Percentiles rank a stretch among this genome's conserved stretches.
phyloP scores from a whole-genome alignment of 2,797 vertebrate genomes.

The Sebastes taczanowskii region DNA sequence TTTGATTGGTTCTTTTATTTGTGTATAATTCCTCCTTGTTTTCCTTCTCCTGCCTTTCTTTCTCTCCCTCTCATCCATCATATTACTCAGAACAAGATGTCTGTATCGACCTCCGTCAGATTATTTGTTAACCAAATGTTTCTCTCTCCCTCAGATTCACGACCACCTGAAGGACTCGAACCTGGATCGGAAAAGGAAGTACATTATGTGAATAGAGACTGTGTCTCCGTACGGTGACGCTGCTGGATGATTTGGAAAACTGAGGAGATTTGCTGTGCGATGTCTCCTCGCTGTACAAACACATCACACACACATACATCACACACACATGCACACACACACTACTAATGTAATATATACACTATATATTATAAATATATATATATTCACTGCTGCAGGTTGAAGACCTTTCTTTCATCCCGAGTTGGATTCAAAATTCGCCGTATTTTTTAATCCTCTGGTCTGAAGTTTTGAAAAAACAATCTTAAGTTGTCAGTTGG shows the following conservation, averaged over 20 bases:
- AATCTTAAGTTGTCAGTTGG: background rate
- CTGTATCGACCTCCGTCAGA: background rate
- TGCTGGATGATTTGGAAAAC: conserved; percentile 49
- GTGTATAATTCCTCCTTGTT: background rate
- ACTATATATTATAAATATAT: conserved; percentile 42
- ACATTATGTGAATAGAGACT: conserved; percentile 38
- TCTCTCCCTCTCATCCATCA: conserved; percentile 67
- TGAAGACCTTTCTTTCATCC: conserved; percentile 18
- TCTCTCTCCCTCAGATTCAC: conserved; percentile 60
- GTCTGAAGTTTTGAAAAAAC: background rate
- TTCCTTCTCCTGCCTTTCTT: background rate
- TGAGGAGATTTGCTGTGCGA: conserved; percentile 74
- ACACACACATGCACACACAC: conserved; percentile 47
- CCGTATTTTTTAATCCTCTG: background rate
- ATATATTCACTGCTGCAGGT: conserved; percentile 64
- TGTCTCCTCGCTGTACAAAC: conserved; percentile 63
- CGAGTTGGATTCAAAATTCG: background rate
- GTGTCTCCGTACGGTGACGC: conserved; percentile 51
- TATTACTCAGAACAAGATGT: conserved; percentile 22
- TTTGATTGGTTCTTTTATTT: background rate
- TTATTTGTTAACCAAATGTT: conserved; percentile 38
- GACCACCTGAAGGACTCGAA: conserved; percentile 49
- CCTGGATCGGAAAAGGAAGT: background rate
- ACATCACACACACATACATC: conserved; percentile 26
- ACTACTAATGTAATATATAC: conserved; percentile 73